Percentiles rank a stretch among this genome's conserved stretches.
Evolutionary conservation across 2,888 invertebrate species (phyloP).

Genomic region (Fissipunctia ypsillon): DNA sequence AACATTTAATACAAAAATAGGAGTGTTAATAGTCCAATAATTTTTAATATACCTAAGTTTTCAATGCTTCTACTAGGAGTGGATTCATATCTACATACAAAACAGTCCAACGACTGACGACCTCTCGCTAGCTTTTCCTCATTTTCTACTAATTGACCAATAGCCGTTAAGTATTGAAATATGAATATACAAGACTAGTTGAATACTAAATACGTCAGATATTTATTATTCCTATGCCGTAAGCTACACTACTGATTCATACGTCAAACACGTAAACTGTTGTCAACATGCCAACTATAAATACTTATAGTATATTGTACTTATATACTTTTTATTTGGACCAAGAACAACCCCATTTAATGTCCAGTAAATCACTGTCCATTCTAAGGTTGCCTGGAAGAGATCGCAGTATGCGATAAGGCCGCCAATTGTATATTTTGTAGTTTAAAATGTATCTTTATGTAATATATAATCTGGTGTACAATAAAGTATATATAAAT

Average conservation of each 20-base stretch:
- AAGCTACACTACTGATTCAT: slow-evolving; percentile 18
- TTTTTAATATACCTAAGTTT: neutral
- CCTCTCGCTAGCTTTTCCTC: neutral
- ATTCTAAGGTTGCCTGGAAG: too few species aligned
- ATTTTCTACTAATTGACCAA: neutral
- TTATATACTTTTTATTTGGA: too few species aligned
- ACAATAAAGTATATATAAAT: too few species aligned
- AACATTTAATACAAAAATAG: too few species aligned
- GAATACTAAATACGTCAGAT: slow-evolving; percentile 2
- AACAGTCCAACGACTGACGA: neutral
- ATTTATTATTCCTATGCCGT: slow-evolving; percentile 13
- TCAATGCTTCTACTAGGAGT: neutral
- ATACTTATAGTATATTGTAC: too few species aligned
- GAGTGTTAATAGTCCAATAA: too few species aligned
- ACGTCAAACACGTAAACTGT: slow-evolving; percentile 5
- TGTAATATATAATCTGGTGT: too few species aligned
- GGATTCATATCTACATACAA: neutral
- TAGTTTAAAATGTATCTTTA: too few species aligned
- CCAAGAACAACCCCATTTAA: too few species aligned
- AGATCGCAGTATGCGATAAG: too few species aligned
- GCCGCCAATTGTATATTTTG: too few species aligned
- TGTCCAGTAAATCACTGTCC: too few species aligned
- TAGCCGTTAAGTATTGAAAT: neutral
- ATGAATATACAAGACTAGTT: neutral
- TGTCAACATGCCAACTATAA: slow-evolving; percentile 25